Percentiles rank a stretch among this genome's conserved stretches.
These are phyloP conservation scores for Zaprionus bogoriensis DNA, from an alignment of 2,888 invertebrate genomes.

Conservation along the genomic window DNA sequence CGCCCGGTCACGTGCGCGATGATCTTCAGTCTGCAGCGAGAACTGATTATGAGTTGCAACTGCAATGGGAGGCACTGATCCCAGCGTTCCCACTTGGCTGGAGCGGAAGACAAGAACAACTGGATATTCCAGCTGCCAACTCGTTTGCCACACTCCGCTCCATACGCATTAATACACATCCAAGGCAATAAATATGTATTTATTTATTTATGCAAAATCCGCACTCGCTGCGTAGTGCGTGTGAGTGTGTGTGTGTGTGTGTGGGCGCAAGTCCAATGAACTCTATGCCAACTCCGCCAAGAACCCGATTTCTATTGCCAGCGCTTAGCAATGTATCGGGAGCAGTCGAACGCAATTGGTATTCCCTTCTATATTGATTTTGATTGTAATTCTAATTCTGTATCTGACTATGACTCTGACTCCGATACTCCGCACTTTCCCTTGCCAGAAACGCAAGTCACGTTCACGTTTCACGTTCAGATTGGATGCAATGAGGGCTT, in stretches of 20 bases:
- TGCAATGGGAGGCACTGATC: slow-evolving; percentile 7
- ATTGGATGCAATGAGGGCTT: slow-evolving; percentile 1
- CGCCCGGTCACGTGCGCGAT: not conserved
- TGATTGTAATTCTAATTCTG: too few relatives aligned
- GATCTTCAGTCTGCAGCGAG: not conserved
- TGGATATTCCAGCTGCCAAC: slow-evolving; percentile 61
- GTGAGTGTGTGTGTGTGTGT: not conserved
- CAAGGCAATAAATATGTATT: not conserved
- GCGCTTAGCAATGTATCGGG: too few relatives aligned
- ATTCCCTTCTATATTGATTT: too few relatives aligned
- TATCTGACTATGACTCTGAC: not conserved
- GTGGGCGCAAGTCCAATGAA: slow-evolving; percentile 59
- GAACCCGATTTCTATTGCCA: not conserved
- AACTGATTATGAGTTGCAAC: not conserved
- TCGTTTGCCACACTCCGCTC: slow-evolving; percentile 33
- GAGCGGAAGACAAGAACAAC: slow-evolving; percentile 30
- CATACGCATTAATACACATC: not conserved
- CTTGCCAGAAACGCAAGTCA: not conserved
- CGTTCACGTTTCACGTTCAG: not conserved
- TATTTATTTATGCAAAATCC: slow-evolving; percentile 59
- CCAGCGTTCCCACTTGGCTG: not conserved
- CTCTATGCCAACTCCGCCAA: slow-evolving; percentile 17
- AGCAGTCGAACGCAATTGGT: not conserved
- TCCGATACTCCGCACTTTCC: not conserved
- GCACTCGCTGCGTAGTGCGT: slow-evolving; percentile 1